Evolutionary conservation across 2,113 vertebrate genomes (phyloP), one percentile per base, ranked within the genome.

Genomic region (Perca flavescens): DNA sequence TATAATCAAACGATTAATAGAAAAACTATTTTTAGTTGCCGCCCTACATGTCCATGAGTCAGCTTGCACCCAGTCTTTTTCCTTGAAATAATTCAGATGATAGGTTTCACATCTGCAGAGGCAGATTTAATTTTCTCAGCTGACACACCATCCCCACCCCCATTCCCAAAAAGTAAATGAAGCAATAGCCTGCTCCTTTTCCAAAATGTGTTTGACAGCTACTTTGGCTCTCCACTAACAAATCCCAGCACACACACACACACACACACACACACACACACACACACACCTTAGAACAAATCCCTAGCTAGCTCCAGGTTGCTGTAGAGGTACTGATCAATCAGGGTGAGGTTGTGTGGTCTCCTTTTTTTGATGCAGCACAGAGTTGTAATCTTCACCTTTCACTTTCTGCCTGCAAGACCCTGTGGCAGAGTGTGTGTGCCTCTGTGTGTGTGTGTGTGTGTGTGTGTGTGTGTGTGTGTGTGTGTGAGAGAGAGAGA

Each of bases 161-260:
- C 54, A 2, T 25, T 34, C 54, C 65, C 74, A 76, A 69, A 65
- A 65, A 68, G 15, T 81, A 67, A 88, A 86, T 86, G 53, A 82
- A 85, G 81, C 73, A 73, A 82, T 31, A 52, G 54, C 22, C 62
- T 60, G 36, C 25, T 66, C 14, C 54, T 54, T 79, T 82, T 86
- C 54, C 65, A 83, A 80, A 89, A 80, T 83, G 61, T 78, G 72
- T 72, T 84, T 90, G 85, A 91, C 88, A 83, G 87, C 67, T 86
- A 57, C 60, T 61, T 53, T 22, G n/a, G 61, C 46, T 77, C 73
- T 82, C 40, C 67, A 56, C 69, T 63, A 86, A 85, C 85, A 79
- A 79, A 90, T 77, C 28, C 72, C 49, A 76, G 60, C 60, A 40
- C 62, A 73, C 53, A 40, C 50, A 68, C 65, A 46, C 66, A 74